Conservation (phyloP, 2,888 invertebrate genomes). For the Agriopis leucophaearia region DNA sequence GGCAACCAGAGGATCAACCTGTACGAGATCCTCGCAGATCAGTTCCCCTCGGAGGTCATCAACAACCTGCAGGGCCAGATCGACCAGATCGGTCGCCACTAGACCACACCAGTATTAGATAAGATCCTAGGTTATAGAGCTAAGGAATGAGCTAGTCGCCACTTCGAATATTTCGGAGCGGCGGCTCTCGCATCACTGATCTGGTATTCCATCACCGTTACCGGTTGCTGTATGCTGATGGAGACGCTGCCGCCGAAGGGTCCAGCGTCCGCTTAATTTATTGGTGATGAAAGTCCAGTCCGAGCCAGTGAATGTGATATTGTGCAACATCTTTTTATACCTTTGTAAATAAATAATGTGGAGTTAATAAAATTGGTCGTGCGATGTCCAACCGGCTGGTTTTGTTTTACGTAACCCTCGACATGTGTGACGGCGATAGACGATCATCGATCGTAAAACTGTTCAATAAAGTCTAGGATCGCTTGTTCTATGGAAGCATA, state of each 20-base stretch:
- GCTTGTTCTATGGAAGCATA: constrained; percentile 34
- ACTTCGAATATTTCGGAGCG: constrained; percentile 21
- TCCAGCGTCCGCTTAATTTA: constrained; percentile 62
- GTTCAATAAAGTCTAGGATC: constrained; percentile 47
- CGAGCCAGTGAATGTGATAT: constrained; percentile 79
- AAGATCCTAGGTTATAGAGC: constrained; percentile 27
- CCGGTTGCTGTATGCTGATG: constrained; percentile 20
- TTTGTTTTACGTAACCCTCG: constrained; percentile 66
- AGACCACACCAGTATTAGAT: constrained; percentile 35
- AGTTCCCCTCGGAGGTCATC: constrained; percentile 95
- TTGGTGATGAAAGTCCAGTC: constrained; percentile 75
- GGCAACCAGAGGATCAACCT: constrained; percentile 94
- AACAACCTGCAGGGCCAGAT: constrained; percentile 95
- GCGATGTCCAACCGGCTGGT: constrained; percentile 62
- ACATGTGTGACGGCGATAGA: constrained; percentile 48
- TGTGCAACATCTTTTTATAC: constrained; percentile 78
- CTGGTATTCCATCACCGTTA: constrained; percentile 44
- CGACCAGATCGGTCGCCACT: constrained; percentile 92
- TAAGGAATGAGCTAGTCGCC: constrained; percentile 9
- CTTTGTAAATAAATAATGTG: constrained; percentile 77
- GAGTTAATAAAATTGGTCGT: constrained; percentile 70
- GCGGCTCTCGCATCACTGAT: constrained; percentile 13
- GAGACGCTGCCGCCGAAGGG: constrained; percentile 13
- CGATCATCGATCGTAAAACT: constrained; percentile 51
- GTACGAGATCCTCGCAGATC: constrained; percentile 94